phyloP scores from a whole-genome alignment of 2,797 vertebrate genomes.

The Lepilemur ruficaudatus region DNA sequence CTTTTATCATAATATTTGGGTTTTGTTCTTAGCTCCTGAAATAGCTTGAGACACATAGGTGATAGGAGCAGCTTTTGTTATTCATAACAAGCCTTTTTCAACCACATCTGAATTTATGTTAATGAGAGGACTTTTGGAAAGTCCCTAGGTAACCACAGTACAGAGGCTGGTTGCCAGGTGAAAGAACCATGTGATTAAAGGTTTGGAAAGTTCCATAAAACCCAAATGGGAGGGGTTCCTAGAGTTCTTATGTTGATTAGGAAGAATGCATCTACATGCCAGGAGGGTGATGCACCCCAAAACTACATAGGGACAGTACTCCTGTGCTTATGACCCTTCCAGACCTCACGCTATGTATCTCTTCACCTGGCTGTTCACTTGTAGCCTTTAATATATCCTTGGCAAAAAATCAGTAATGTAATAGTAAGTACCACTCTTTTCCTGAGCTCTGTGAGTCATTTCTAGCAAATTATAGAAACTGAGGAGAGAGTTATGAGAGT shows the following conservation, averaged over 20 bases:
- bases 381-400: neutral
- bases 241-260: neutral
- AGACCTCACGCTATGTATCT: neutral
- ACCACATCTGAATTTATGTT: neutral
- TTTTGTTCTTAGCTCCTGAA: neutral
- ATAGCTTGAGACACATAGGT: neutral
- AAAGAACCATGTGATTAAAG: neutral
- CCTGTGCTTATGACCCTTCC: too few relatives aligned
- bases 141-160: fast-evolving
- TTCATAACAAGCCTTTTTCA: neutral
- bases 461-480: neutral
- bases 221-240: neutral
- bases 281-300: too few relatives aligned
- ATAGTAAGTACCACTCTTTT: neutral
- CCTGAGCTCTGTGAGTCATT: neutral
- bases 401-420: neutral
- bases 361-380: neutral
- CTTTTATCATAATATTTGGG: neutral
- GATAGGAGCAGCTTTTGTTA: neutral
- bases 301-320: neutral
- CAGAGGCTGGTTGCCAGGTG: neutral
- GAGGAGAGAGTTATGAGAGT: neutral
- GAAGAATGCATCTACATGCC: neutral
- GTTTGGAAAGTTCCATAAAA: neutral
- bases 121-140: neutral